Percentiles rank a stretch among this genome's conserved stretches.
Conservation (phyloP, 2,797 vertebrate genomes). For the Siniperca undulata region DNA sequence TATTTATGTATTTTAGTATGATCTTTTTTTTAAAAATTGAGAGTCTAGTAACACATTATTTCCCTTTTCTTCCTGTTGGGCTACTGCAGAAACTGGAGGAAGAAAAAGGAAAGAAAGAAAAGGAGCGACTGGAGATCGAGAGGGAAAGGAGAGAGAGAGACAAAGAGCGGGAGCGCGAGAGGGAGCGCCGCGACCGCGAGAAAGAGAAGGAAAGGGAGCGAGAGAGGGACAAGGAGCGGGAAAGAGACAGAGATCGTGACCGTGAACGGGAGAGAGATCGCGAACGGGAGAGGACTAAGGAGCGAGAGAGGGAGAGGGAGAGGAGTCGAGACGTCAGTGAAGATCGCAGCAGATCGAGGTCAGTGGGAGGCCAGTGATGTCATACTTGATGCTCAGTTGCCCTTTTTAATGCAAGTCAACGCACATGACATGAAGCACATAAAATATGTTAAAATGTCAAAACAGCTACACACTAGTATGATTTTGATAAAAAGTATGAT, state of each 20-base stretch:
- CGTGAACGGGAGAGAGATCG: slow-evolving; percentile 75
- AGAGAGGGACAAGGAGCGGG: slow-evolving; percentile 87
- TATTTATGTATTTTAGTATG: slow-evolving; percentile 81
- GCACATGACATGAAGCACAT: not conserved
- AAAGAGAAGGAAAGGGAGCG: slow-evolving; percentile 91
- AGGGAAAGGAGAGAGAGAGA: slow-evolving; percentile 94
- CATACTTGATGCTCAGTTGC: not conserved
- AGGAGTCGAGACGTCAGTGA: slow-evolving; percentile 85
- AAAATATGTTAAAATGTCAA: too few species aligned
- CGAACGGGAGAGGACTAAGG: slow-evolving; percentile 67
- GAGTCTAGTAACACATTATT: slow-evolving; percentile 29
- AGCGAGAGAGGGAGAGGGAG: slow-evolving; percentile 72
- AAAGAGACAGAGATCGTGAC: slow-evolving; percentile 91
- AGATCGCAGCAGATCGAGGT: slow-evolving; percentile 92
- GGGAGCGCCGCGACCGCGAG: slow-evolving; percentile 91
- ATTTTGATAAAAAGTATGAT: not conserved
- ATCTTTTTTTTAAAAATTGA: not conserved
- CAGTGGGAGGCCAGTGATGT: slow-evolving; percentile 19
- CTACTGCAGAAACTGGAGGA: slow-evolving; percentile 97
- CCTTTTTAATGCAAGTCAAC: not conserved
- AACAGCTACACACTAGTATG: too few species aligned
- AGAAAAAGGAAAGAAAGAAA: slow-evolving; percentile 97
- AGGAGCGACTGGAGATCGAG: slow-evolving; percentile 94
- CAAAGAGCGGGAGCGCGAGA: slow-evolving; percentile 91
- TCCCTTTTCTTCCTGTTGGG: slow-evolving; percentile 71